These are phyloP conservation scores for Euclidia mi DNA, from an alignment of 2,888 invertebrate species.

Conservation along the genomic window DNA sequence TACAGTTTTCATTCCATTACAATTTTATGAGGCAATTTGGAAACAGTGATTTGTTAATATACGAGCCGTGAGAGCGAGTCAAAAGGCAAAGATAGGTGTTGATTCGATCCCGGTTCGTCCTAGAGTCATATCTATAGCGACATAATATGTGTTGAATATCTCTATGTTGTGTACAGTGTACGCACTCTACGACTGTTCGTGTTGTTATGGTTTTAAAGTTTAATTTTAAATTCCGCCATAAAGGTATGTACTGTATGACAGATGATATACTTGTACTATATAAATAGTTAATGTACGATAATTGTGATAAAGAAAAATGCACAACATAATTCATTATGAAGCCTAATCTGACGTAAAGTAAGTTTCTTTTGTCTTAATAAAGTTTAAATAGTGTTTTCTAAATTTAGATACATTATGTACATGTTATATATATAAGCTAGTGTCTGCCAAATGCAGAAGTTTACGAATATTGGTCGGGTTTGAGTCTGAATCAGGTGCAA, in stretches of 20 bases:
- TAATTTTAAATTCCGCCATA: slow-evolving; percentile 69
- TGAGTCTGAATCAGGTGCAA: slow-evolving; percentile 79
- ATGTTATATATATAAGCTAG: slow-evolving; percentile 72
- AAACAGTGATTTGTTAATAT: slow-evolving; percentile 46
- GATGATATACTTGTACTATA: slow-evolving; percentile 74
- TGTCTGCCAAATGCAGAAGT: slow-evolving; percentile 70
- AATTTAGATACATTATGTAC: slow-evolving; percentile 74
- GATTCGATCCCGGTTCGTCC: slow-evolving; percentile 35
- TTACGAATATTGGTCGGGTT: slow-evolving; percentile 69
- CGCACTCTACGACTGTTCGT: slow-evolving; percentile 57
- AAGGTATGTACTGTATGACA: slow-evolving; percentile 81
- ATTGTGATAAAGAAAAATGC: slow-evolving; percentile 88
- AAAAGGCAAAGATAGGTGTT: too few species aligned
- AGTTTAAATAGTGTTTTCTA: slow-evolving; percentile 78
- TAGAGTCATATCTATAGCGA: slow-evolving; percentile 52
- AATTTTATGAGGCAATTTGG: slow-evolving; percentile 50
- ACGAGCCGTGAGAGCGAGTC: slow-evolving; percentile 36
- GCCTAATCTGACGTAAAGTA: slow-evolving; percentile 85
- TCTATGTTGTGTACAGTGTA: slow-evolving; percentile 56
- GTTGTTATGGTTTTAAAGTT: slow-evolving; percentile 72
- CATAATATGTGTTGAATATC: slow-evolving; percentile 47
- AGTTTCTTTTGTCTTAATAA: slow-evolving; percentile 75
- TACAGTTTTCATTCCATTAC: slow-evolving; percentile 67
- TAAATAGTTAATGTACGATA: slow-evolving; percentile 81
- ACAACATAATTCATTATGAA: slow-evolving; percentile 85